phyloP scores from a whole-genome alignment of 30 jellyfish, hydroid and myxozoan genomes.

The Aurelia sp. region DNA sequence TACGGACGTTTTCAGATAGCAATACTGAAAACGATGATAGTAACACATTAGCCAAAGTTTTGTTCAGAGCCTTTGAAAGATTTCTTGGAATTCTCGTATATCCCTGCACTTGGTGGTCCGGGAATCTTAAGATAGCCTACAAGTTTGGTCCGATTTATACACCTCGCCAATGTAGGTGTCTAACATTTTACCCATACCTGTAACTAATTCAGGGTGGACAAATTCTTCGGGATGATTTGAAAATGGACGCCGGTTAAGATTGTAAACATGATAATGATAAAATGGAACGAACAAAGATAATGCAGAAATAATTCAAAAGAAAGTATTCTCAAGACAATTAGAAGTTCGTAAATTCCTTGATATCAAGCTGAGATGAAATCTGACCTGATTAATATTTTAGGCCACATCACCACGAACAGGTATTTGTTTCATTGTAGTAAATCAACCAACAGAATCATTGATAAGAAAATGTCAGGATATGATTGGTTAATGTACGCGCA shows the following conservation, averaged over 20 bases:
- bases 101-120: no score
- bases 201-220: slow-evolving; percentile 33
- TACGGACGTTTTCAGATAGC: no score
- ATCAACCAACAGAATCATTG: background rate
- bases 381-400: background rate
- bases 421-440: background rate
- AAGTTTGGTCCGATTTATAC: no score
- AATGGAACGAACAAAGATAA: background rate
- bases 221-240: background rate
- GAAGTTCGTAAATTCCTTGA: background rate
- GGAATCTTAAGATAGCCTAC: no score
- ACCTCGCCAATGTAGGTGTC: no score
- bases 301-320: background rate
- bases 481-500: background rate
- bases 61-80: no score
- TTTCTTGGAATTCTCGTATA: no score
- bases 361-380: background rate
- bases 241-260: slow-evolving; percentile 46
- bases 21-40: no score
- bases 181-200: slow-evolving; percentile 13
- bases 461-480: background rate
- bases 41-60: no score
- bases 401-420: background rate
- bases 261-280: background rate
- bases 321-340: background rate